Conservation (phyloP, 2,888 invertebrate species). For the Operophtera brumata region DNA sequence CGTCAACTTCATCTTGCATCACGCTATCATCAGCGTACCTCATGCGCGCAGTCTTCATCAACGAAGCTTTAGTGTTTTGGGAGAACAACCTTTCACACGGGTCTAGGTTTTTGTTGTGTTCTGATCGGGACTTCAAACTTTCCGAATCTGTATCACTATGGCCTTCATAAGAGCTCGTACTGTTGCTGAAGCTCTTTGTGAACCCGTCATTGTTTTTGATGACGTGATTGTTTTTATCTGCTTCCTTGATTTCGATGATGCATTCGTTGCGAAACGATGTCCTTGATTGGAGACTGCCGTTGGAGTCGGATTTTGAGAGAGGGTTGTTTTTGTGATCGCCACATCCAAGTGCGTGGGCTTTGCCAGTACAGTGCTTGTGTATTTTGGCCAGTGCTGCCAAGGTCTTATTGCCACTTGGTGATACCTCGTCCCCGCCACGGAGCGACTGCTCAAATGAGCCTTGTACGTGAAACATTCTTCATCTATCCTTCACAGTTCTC, state of each 20-base stretch:
- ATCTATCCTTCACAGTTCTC: conserved; percentile 51
- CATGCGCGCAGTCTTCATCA: conserved; percentile 82
- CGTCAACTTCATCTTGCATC: conserved; percentile 70
- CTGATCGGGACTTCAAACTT: conserved; percentile 64
- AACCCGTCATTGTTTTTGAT: conserved; percentile 55
- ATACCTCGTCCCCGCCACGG: conserved; percentile 74
- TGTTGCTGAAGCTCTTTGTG: conserved; percentile 79
- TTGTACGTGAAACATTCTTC: conserved; percentile 77
- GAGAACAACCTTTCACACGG: conserved; percentile 78
- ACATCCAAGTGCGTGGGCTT: conserved; percentile 87
- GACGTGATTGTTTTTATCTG: conserved; percentile 53
- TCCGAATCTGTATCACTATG: conserved; percentile 85
- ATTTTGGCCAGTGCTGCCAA: conserved; percentile 79
- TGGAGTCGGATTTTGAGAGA: conserved; percentile 73
- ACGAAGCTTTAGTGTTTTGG: conserved; percentile 81
- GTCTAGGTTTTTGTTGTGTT: conserved; percentile 58
- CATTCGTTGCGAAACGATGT: conserved; percentile 68
- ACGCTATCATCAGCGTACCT: conserved; percentile 77
- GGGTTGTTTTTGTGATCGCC: conserved; percentile 73
- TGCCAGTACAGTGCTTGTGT: conserved; percentile 88
- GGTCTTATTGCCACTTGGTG: conserved; percentile 73
- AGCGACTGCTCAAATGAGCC: conserved; percentile 82
- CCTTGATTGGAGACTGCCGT: conserved; percentile 67
- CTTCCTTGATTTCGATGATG: conserved; percentile 71
- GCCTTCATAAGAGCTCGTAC: conserved; percentile 83